A percentile compares a stretch with the other conserved stretches of the same genome.
phyloP scores from a whole-genome alignment of 2,113 vertebrate genomes.

The Oncorhynchus keta region DNA sequence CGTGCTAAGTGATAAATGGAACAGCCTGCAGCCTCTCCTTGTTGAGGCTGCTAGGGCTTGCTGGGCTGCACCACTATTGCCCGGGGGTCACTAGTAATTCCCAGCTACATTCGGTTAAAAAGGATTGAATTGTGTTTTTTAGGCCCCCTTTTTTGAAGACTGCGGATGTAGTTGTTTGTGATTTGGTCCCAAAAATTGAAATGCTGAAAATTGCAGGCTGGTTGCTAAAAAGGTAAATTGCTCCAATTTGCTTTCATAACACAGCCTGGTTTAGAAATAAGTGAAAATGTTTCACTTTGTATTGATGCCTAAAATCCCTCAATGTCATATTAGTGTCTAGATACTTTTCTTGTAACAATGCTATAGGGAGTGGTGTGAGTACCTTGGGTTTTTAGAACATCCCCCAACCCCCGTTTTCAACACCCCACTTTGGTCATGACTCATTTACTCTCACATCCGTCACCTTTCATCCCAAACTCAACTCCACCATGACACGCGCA shows the following conservation, averaged over 20 bases:
- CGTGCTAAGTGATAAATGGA: conserved; percentile 34
- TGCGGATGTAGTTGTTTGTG: too few relatives aligned
- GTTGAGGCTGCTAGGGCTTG: conserved; percentile 38
- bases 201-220: too few relatives aligned
- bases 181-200: too few relatives aligned
- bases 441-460: conserved; percentile 72
- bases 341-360: neutral
- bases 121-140: too few relatives aligned
- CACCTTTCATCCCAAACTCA: conserved; percentile 63
- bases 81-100: conserved; percentile 51
- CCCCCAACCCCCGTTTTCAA: conserved; percentile 39
- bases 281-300: too few relatives aligned
- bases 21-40: conserved; percentile 31
- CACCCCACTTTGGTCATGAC: conserved; percentile 67
- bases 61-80: conserved; percentile 38
- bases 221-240: too few relatives aligned
- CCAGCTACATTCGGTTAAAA: neutral
- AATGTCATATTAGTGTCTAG: neutral
- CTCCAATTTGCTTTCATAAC: too few relatives aligned
- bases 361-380: conserved; percentile 7
- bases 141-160: too few relatives aligned
- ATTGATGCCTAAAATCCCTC: neutral
- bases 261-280: too few relatives aligned
- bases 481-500: conserved; percentile 44
- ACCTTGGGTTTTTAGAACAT: conserved; percentile 52